Evolutionary conservation across 1,140 invertebrate genomes (phyloP).

Genomic region (Prorops nasuta): DNA sequence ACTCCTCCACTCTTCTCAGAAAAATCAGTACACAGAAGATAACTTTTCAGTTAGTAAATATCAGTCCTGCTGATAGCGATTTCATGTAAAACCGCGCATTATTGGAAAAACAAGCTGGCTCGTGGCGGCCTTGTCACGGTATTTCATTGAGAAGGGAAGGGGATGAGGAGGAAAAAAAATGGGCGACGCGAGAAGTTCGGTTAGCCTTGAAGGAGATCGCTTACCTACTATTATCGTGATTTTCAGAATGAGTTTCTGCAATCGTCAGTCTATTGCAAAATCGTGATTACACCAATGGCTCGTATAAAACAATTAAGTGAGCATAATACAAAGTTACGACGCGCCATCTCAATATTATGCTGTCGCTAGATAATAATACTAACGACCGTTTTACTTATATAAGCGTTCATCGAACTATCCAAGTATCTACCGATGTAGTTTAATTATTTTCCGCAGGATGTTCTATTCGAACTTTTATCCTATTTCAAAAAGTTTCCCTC

Average conservation of each 20-base stretch:
- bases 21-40: too few species aligned
- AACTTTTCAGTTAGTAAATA: neutral
- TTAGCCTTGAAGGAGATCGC: slow-evolving; percentile 38
- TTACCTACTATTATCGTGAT: slow-evolving; percentile 43
- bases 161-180: too few species aligned
- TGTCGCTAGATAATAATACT: too few species aligned
- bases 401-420: too few species aligned
- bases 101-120: neutral
- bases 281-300: slow-evolving; percentile 33
- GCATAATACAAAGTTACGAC: too few species aligned
- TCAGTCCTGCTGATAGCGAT: neutral
- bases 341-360: too few species aligned
- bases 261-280: slow-evolving; percentile 42
- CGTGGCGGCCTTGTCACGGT: slow-evolving; percentile 33
- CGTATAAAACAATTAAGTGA: slow-evolving; percentile 7
- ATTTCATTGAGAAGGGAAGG: slow-evolving; percentile 29
- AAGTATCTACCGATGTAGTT: too few species aligned
- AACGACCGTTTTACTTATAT: too few species aligned
- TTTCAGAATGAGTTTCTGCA: slow-evolving; percentile 44
- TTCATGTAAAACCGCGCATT: neutral
- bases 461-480: too few species aligned
- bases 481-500: too few species aligned
- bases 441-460: too few species aligned
- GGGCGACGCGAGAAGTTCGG: slow-evolving; percentile 35
- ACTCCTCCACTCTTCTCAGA: too few species aligned